A percentile compares a stretch with the other conserved stretches of the same genome.
Evolutionary conservation across 2,888 invertebrate genomes (phyloP).

Genomic region (Neoascia interrupta): DNA sequence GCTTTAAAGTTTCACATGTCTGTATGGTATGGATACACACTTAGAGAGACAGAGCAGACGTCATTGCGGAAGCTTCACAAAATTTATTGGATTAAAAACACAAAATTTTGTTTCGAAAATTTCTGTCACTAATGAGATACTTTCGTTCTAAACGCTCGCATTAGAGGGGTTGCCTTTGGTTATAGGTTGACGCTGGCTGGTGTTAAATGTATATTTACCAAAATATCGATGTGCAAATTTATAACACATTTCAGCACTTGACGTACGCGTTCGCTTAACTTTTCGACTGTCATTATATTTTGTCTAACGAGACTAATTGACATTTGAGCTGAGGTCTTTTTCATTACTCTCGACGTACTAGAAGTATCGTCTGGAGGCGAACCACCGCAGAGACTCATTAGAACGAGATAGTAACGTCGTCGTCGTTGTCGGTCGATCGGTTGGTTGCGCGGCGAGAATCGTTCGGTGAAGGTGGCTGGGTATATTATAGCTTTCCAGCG

Average conservation of each 20-base stretch:
- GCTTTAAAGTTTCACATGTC: conserved; percentile 39
- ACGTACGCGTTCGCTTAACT: conserved; percentile 77
- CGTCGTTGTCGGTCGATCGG: neutral
- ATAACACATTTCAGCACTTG: conserved; percentile 79
- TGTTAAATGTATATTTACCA: conserved; percentile 78
- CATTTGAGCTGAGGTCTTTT: conserved; percentile 52
- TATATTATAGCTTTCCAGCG: conserved; percentile 47
- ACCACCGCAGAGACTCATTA: conserved; percentile 60
- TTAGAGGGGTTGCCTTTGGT: no score
- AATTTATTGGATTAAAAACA: neutral
- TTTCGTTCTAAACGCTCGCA: no score
- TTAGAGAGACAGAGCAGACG: neutral
- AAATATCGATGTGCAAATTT: conserved; percentile 79
- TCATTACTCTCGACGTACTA: conserved; percentile 28
- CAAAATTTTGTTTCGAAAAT: no score
- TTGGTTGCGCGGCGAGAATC: conserved; percentile 8
- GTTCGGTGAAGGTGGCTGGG: no score
- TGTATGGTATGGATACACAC: no score
- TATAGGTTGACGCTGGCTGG: neutral
- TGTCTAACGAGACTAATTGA: conserved; percentile 73
- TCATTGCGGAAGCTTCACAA: conserved; percentile 8
- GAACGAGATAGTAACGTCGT: conserved; percentile 9
- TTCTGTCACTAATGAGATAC: no score
- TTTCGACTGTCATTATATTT: conserved; percentile 77
- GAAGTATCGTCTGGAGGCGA: conserved; percentile 36